Conservation (phyloP, 2,797 vertebrate genomes). For the Ptychadena robeensis region DNA sequence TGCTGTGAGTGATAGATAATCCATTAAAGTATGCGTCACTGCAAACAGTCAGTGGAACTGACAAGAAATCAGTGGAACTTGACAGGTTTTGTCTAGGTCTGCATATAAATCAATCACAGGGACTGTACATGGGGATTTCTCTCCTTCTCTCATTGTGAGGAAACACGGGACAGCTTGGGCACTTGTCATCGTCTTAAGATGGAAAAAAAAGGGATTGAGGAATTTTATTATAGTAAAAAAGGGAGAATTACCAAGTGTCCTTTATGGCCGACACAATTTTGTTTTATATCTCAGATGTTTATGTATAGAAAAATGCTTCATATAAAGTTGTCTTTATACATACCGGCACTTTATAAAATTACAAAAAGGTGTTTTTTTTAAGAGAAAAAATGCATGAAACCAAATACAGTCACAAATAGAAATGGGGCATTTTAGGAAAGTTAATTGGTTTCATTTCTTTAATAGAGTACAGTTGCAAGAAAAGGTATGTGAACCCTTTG, state of each 20-base stretch:
- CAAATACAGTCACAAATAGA: background rate
- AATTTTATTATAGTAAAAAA: background rate
- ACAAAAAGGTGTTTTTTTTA: background rate
- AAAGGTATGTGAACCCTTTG: no score
- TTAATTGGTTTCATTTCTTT: no score
- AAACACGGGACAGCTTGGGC: constrained; percentile 9
- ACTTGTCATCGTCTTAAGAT: background rate
- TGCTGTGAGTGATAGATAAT: constrained; percentile 51
- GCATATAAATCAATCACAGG: constrained; percentile 42
- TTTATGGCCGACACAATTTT: no score
- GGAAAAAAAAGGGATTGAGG: background rate
- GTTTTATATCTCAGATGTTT: background rate
- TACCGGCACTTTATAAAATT: background rate
- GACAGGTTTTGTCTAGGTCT: constrained; percentile 51
- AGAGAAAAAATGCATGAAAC: background rate
- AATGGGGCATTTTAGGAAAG: background rate
- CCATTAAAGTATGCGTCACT: constrained; percentile 41
- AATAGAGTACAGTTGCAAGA: no score
- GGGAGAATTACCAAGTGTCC: no score
- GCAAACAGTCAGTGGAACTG: constrained; percentile 35
- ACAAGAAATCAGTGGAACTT: constrained; percentile 48
- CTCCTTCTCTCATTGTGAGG: constrained; percentile 14
- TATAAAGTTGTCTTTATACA: background rate
- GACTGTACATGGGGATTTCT: constrained; percentile 30
- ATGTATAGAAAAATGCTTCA: background rate